Conservation (phyloP, 2,888 invertebrate genomes). For the Parapristionchus giblindavisi region DNA sequence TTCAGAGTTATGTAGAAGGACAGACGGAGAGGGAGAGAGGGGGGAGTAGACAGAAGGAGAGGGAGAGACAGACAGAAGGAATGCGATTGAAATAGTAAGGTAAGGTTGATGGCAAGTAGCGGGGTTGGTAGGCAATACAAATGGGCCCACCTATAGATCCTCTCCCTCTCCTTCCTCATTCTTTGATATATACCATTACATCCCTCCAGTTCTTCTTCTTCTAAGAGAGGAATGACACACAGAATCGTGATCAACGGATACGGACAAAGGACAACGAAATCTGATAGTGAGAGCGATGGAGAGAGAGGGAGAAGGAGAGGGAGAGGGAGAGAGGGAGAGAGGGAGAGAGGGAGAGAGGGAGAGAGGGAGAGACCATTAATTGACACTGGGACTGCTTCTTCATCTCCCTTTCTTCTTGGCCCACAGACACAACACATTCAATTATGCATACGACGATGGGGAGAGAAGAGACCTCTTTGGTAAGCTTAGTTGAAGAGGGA, state of each 20-base stretch:
- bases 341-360: not conserved
- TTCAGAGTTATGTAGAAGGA: no score
- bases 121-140: no score
- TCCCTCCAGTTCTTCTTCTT: not conserved
- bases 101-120: no score
- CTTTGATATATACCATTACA: not conserved
- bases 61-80: no score
- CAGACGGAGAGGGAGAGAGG: no score
- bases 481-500: no score
- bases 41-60: no score
- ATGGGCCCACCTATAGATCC: not conserved
- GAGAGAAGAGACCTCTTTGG: not conserved
- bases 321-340: not conserved
- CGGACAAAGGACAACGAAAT: constrained; percentile 30
- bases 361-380: constrained; percentile 19
- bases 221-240: constrained; percentile 3
- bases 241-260: not conserved
- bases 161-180: not conserved
- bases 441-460: constrained; percentile 25
- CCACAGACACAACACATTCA: constrained; percentile 13
- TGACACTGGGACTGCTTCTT: constrained; percentile 12
- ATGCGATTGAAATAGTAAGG: no score
- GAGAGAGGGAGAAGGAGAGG: not conserved
- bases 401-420: constrained; percentile 7
- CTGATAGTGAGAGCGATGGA: constrained; percentile 14